These are phyloP conservation scores for Idaea aversata DNA, from an alignment of 2,888 invertebrate species.

Conservation along the genomic window DNA sequence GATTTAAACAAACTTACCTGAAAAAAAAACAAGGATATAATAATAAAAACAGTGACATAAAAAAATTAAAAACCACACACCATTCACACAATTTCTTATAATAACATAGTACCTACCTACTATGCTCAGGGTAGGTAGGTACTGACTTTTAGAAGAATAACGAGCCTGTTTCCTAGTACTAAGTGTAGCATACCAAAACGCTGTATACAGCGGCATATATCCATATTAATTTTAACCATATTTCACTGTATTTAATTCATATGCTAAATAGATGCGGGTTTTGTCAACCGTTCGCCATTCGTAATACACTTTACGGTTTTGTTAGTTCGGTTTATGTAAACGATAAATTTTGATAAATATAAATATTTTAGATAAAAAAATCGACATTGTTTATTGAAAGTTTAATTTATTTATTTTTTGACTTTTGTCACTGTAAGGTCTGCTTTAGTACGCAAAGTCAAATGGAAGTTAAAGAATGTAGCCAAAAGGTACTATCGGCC, in stretches of 20 bases:
- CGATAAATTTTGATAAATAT: conserved; percentile 8
- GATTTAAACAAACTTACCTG: no score
- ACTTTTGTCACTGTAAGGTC: not conserved
- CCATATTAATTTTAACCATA: conserved; percentile 88
- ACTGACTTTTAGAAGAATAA: not conserved
- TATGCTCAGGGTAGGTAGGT: no score
- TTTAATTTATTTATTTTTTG: not conserved
- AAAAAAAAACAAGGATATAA: no score
- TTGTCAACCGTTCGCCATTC: conserved; percentile 67
- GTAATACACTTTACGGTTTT: conserved; percentile 46
- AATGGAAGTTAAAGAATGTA: not conserved
- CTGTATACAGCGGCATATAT: conserved; percentile 77
- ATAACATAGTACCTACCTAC: no score
- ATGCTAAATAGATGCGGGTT: conserved; percentile 86
- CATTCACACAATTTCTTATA: no score
- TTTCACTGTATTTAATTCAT: conserved; percentile 91
- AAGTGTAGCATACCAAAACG: conserved; percentile 14
- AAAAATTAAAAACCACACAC: no score
- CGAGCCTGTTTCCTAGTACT: not conserved
- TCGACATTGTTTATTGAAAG: not conserved
- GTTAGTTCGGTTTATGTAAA: conserved; percentile 7
- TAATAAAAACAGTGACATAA: no score
- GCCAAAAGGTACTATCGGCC: no score
- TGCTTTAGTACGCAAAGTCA: not conserved
- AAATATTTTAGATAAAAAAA: not conserved